Base-by-base conservation (phyloP, 2,113 vertebrate species). In the Meleagris gallopavo region DNA sequence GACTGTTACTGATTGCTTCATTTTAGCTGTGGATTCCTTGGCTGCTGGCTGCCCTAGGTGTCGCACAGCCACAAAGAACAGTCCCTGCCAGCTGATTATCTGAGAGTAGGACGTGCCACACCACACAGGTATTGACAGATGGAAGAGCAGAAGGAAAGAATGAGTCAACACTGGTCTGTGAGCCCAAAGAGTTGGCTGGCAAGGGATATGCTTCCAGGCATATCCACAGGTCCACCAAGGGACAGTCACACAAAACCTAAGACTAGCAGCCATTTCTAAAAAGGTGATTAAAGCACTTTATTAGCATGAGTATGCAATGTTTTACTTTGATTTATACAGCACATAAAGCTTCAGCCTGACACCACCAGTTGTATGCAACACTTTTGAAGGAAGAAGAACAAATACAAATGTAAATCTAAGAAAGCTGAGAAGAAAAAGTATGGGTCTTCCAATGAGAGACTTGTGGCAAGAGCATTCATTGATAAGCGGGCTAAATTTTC, bases 61-160 rank as follows among this genome's bases (percentile, higher is more conserved):
- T 13, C 20, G 12, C 24, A 20, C 36, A 82, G 58, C 30, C 40
- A 46, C 67, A 83, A 85, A 72, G 21, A 65, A 67, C 8, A 95
- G 58, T 36, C 54, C 78, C 58, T 85, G 82, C 72, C 60, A 83
- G 82, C n/a, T 8, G 40, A 73, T 88, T 76, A 83, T 83, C 92
- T 82, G 73, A 88, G 78, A 9, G 62, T 36, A 66, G 54, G 89
- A 72, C 58, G 87, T 4, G 2, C 65, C 66, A 65, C 58, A 65
- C 64, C 4, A 38, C 89, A 73, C 0, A 3, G 82, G 82, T 50
- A 77, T 36, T 0, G 1, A 77, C 93, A 96, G 96, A 95, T 95
- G 95, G 93, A 36, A 83, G 36, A 94, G 78, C 96, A 96, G 93
- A 89, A 85, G 93, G 95, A 65, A 82, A 48, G 67, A 72, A 70